Percentiles rank a stretch among this genome's conserved stretches.
Conservation (phyloP, 2,888 invertebrate species). For the Liopterus haemorrhoidalis region DNA sequence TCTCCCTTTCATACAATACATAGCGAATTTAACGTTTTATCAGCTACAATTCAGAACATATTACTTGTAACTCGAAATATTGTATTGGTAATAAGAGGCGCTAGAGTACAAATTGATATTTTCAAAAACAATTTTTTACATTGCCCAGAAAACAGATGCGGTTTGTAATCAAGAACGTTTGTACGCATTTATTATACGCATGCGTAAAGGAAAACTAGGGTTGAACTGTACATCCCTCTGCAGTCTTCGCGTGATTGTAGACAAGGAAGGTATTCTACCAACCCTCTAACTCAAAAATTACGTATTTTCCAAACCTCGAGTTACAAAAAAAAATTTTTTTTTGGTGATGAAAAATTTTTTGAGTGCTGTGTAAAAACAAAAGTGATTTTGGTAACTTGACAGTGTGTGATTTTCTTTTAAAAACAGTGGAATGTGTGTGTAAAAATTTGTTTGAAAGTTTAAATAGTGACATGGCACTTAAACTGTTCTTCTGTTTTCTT, state of each 20-base stretch:
- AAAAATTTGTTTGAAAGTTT: neutral
- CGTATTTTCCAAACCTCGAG: no score
- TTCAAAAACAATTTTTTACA: constrained; percentile 22
- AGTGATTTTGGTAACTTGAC: neutral
- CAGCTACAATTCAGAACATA: no score
- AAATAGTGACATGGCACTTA: constrained; percentile 11
- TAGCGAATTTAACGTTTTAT: no score
- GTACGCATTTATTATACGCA: constrained; percentile 9
- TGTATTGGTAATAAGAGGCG: no score
- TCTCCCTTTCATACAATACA: no score
- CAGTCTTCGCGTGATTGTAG: constrained; percentile 12
- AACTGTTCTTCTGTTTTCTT: constrained; percentile 9
- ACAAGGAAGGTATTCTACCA: constrained; percentile 2
- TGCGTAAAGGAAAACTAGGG: constrained; percentile 3
- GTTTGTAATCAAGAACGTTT: constrained; percentile 1
- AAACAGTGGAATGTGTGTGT: neutral
- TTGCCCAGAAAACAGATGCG: constrained; percentile 19
- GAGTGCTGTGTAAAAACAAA: no score
- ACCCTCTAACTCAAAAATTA: no score
- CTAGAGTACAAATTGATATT: constrained; percentile 20
- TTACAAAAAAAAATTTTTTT: no score
- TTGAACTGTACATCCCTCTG: neutral
- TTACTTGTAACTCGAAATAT: no score
- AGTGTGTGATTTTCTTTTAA: neutral
- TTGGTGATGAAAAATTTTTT: no score